Base-by-base conservation (phyloP, 2,888 invertebrate genomes). In the Melipona bicolor region DNA sequence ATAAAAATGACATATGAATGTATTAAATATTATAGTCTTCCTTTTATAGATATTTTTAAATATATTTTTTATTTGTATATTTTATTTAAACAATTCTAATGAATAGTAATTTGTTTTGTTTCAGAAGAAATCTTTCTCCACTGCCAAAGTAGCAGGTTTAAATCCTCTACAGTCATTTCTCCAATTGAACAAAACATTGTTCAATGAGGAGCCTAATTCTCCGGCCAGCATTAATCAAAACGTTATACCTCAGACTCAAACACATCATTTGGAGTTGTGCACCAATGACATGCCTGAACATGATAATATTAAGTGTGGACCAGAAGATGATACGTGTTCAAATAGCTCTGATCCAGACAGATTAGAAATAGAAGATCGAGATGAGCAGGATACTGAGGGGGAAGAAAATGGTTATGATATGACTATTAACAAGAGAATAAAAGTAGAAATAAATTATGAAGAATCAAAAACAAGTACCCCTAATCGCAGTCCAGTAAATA, bases 291-390 rank as follows among this genome's bases (percentile, higher is more conserved):
- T 87, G 83, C 88, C 87, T 24, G 91, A 91, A 65, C 89, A 90
- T 61, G 92, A 91, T 79, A 91, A 89, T 84, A 87, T 93, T 68
- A 94, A 95, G 74, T 95, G 95, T 52, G 95, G 95, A 77, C 96
- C 96, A 87, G 96, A 96, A 67, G 96, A 96, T 92, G 96, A 96
- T 91, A 96, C 96, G 87, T 97, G 96, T 93, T 97, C 97, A 93
- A 96, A 96, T 92, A 96, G 96, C 88, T 97, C 97, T 0, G 97
- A 97, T 95, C 97, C 97, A 3, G 97, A 97, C 89, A 95, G 97
- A 90, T 94, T 97, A 90, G 97, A 97, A 91, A 97, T 97, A 94
- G 97, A 97, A 85, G 94, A 94, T 85, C 91, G 93, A 15, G 93
- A 93, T 36, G 92, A 92, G 17, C 92, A 93, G 52, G 94, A 94